Conservation (phyloP, 1,140 invertebrate species). For the Chlorops oryzae region DNA sequence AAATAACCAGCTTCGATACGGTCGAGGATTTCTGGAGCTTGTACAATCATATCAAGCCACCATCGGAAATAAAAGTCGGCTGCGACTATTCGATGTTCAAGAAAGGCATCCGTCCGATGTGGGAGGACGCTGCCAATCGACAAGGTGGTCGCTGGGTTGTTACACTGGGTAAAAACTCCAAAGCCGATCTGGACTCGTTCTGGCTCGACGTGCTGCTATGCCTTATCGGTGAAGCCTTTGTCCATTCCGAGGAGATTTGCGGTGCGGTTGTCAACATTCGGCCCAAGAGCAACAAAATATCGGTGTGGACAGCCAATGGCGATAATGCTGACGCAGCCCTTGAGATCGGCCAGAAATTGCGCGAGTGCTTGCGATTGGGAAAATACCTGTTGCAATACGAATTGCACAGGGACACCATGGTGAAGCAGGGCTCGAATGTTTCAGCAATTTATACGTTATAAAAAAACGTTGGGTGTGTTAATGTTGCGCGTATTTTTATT, state of each 20-base stretch:
- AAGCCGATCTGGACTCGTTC: slow-evolving; percentile 78
- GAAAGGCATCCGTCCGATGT: slow-evolving; percentile 94
- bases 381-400: slow-evolving; percentile 65
- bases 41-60: slow-evolving; percentile 92
- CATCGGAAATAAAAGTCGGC: slow-evolving; percentile 83
- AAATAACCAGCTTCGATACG: slow-evolving; percentile 88
- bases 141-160: slow-evolving; percentile 92
- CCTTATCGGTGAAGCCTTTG: slow-evolving; percentile 95
- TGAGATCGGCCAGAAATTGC: slow-evolving; percentile 80
- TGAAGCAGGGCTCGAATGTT: slow-evolving; percentile 74
- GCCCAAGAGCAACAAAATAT: slow-evolving; percentile 87
- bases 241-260: slow-evolving; percentile 85
- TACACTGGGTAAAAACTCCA: slow-evolving; percentile 77
- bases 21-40: slow-evolving; percentile 96
- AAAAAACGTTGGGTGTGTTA: slow-evolving; percentile 24
- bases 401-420: slow-evolving; percentile 78
- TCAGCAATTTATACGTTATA: slow-evolving; percentile 77
- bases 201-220: slow-evolving; percentile 95
- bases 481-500: not conserved
- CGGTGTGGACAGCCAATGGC: slow-evolving; percentile 86
- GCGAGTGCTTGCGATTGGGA: slow-evolving; percentile 66
- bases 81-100: slow-evolving; percentile 97
- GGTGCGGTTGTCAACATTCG: slow-evolving; percentile 94
- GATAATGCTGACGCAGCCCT: slow-evolving; percentile 67
- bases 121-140: slow-evolving; percentile 87